Evolutionary conservation across 1,140 invertebrate species (phyloP).

Genomic region (Zaprionus kolodkinae): DNA sequence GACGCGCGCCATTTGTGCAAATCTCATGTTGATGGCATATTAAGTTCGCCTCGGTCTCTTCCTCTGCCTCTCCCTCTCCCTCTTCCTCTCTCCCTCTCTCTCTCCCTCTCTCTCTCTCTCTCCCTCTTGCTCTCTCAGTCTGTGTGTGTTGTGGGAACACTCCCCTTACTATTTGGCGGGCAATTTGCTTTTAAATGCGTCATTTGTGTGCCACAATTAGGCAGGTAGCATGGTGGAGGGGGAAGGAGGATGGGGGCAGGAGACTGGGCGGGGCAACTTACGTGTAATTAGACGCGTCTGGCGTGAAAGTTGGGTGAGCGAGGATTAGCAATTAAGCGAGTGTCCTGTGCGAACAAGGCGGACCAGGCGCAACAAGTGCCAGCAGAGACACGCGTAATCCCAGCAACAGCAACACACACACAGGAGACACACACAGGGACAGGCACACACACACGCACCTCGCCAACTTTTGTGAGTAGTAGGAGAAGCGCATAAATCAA

Average conservation of each 20-base stretch:
- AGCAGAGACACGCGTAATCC: constrained; percentile 60
- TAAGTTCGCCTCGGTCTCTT: constrained; percentile 50
- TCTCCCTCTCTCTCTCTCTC: neutral
- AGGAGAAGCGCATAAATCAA: constrained; percentile 75
- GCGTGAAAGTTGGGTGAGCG: constrained; percentile 42
- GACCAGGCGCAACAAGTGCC: constrained; percentile 69
- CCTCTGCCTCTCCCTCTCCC: neutral
- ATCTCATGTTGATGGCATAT: constrained; percentile 82
- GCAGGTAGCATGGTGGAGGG: neutral
- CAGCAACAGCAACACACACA: constrained; percentile 23
- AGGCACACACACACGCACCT: neutral
- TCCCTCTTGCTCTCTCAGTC: neutral
- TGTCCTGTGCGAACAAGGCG: constrained; percentile 53
- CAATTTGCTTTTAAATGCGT: constrained; percentile 73
- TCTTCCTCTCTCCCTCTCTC: neutral
- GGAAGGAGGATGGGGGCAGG: neutral
- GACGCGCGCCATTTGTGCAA: constrained; percentile 72
- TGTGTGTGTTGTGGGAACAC: neutral
- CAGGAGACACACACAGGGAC: neutral
- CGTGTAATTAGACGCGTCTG: constrained; percentile 78
- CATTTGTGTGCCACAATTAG: constrained; percentile 30
- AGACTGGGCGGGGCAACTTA: constrained; percentile 48
- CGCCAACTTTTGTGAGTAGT: constrained; percentile 18
- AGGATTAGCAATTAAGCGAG: constrained; percentile 80
- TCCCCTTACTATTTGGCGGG: constrained; percentile 12